phyloP scores from a whole-genome alignment of 2,797 vertebrate species.

The Melanotaenia parkinsoni region DNA sequence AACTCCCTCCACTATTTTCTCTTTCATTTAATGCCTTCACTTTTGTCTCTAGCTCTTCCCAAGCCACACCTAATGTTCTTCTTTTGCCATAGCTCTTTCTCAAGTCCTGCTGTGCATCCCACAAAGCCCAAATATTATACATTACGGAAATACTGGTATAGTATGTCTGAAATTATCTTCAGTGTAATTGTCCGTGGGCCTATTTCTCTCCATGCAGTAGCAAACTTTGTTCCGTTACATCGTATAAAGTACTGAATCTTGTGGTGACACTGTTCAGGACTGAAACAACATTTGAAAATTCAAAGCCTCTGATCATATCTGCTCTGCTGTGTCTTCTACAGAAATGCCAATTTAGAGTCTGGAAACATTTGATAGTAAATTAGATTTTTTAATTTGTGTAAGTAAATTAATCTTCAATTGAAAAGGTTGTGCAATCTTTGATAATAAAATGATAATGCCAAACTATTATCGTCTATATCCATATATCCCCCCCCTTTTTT shows the following conservation, averaged over 20 bases:
- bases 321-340: neutral
- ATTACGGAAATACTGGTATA: constrained; percentile 36
- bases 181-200: constrained; percentile 20
- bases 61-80: constrained; percentile 56
- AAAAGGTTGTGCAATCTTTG: neutral
- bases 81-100: constrained; percentile 24
- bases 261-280: neutral
- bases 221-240: constrained; percentile 12
- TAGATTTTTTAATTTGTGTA: neutral
- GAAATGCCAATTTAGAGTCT: neutral
- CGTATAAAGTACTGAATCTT: neutral
- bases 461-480: constrained; percentile 1
- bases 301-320: neutral
- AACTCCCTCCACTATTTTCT: constrained; percentile 41
- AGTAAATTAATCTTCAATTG: neutral
- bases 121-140: constrained; percentile 40
- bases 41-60: constrained; percentile 51
- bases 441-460: neutral
- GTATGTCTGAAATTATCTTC: constrained; percentile 43
- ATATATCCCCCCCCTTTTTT: constrained; percentile 28
- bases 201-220: constrained; percentile 13
- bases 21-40: constrained; percentile 51
- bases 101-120: constrained; percentile 36
- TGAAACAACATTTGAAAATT: neutral
- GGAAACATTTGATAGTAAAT: neutral